Percentiles rank a stretch among this genome's conserved stretches.
These are phyloP conservation scores for Lordiphosa fenestrarum DNA, from an alignment of 2,888 invertebrate species.

Conservation along the genomic window DNA sequence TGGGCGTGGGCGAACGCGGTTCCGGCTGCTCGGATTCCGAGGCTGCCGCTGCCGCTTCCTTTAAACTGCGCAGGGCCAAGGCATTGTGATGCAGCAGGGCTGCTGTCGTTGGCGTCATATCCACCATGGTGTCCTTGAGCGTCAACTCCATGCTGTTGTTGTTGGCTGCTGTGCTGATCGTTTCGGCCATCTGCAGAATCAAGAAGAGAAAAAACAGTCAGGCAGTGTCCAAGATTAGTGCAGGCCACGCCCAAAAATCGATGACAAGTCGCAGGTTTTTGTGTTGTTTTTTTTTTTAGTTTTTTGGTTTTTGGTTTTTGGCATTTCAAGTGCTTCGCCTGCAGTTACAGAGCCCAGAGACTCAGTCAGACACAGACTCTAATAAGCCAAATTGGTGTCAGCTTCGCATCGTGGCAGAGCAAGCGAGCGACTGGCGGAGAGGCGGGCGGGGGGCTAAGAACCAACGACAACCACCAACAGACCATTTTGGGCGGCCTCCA, in stretches of 20 bases:
- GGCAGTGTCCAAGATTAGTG: conserved; percentile 7
- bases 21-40: conserved; percentile 58
- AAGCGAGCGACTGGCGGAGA: background rate
- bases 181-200: conserved; percentile 76
- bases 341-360: conserved; percentile 20
- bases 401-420: conserved; percentile 25
- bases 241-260: conserved; percentile 33
- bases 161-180: conserved; percentile 69
- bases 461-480: conserved; percentile 30
- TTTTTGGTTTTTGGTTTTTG: conserved; percentile 31
- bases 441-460: conserved; percentile 47
- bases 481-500: conserved; percentile 66
- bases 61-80: conserved; percentile 67
- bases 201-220: conserved; percentile 1
- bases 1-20: conserved; percentile 52
- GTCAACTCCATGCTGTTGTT: conserved; percentile 73
- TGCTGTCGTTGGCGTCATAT: conserved; percentile 75
- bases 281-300: conserved; percentile 14
- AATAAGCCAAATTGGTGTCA: conserved; percentile 52
- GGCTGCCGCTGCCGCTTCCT: conserved; percentile 60
- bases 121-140: conserved; percentile 70
- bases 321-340: conserved; percentile 49
- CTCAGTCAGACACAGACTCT: conserved; percentile 36
- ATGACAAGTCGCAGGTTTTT: conserved; percentile 29
- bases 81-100: conserved; percentile 74